Evolutionary conservation across 2,888 invertebrate genomes (phyloP).

Genomic region (Dexiosoma caninum): DNA sequence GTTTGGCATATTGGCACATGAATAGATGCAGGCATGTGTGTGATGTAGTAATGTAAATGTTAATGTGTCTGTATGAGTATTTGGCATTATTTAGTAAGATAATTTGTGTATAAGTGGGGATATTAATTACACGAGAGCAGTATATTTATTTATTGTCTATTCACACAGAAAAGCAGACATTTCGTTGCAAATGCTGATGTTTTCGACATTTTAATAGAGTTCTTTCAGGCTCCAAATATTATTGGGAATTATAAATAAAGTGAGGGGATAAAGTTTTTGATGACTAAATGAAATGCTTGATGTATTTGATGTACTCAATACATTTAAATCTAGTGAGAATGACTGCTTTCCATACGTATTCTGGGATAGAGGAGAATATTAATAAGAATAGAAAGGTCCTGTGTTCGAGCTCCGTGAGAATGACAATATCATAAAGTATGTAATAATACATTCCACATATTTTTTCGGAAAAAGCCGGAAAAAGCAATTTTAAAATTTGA

Average conservation of each 20-base stretch:
- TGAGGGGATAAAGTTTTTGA: background rate
- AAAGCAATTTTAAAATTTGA: too few species aligned
- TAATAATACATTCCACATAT: too few species aligned
- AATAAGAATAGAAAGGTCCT: too few species aligned
- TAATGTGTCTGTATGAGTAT: background rate
- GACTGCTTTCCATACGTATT: too few species aligned
- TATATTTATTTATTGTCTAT: constrained; percentile 37
- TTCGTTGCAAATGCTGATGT: background rate
- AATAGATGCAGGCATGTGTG: background rate
- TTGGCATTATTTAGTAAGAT: constrained; percentile 32
- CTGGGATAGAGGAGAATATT: too few species aligned
- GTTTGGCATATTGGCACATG: constrained; percentile 18
- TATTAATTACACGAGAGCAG: constrained; percentile 42
- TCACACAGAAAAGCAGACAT: constrained; percentile 6
- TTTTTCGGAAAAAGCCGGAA: too few species aligned
- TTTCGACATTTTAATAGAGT: constrained; percentile 31
- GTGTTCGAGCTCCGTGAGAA: too few species aligned
- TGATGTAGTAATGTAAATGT: background rate
- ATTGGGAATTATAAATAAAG: background rate
- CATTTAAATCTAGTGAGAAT: too few species aligned
- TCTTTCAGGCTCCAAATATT: constrained; percentile 3
- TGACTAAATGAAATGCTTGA: background rate
- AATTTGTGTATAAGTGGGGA: constrained; percentile 45
- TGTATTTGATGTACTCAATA: too few species aligned
- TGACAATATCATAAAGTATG: too few species aligned